Evolutionary conservation across 30 jellyfish, hydroid and myxozoan genomes (phyloP), one percentile per base, ranked within the genome.

Genomic region (Calvadosia cruxmelitensis): DNA sequence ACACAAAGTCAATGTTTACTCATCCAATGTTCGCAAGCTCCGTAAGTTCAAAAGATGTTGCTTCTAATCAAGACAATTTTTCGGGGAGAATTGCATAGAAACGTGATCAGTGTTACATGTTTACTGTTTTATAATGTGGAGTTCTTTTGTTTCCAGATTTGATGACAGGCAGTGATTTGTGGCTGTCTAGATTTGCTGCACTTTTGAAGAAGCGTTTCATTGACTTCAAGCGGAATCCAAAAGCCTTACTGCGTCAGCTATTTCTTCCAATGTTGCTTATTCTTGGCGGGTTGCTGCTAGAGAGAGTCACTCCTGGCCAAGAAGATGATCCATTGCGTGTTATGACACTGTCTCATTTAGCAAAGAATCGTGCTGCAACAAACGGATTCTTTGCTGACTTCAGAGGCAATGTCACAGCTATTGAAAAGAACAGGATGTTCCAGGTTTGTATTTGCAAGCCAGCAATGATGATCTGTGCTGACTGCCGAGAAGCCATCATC

Each of bases 181-280:
- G 33, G 50, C 36, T 49, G 29, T 23, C 73, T 16, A 94, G 80
- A 27, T 89, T 76, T 79, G 68, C 70, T 31, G 98, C 98, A 27
- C 69, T 89, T 92, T 81, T 89, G 35, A 76, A 74, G 28, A 89
- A 89, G 73, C 73, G 94, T 31, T 80, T 89, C 66, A 57, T 81
- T 15, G 76, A 89, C 53, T 70, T 92, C 3, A 61, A 64, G 35
- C 82, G 98, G 29, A 87, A 89, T 49, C 76, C 76, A 78, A 89
- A 72, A 51, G 89, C 98, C 20, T 52, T 82, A 36, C n/a, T 89
- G 20, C 66, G 93, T 1, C 98, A 89, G 52, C 31, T 89, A 20
- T 31, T 89, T 3, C 74, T 89, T 53, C 98, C 98, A 26, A 52
- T 81, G 31, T 33, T 81, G 3, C 35, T 81, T 16, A 76, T 78